Percentiles rank a stretch among this genome's conserved stretches.
phyloP scores from a whole-genome alignment of 2,888 invertebrate species.

The Drosophila eohydei region DNA sequence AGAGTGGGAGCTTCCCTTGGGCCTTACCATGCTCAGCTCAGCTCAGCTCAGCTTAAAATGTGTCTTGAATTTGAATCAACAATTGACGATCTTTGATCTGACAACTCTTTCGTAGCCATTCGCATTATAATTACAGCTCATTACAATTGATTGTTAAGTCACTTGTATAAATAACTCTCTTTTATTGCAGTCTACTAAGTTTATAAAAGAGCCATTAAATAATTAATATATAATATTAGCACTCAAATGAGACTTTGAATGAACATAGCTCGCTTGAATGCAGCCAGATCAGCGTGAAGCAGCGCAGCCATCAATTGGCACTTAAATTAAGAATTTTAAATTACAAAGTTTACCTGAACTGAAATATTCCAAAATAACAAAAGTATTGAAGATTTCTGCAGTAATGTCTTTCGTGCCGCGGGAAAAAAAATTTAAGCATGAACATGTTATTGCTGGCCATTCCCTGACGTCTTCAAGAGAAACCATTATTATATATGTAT shows the following conservation, averaged over 20 bases:
- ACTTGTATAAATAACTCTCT: neutral
- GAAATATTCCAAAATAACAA: too few species aligned
- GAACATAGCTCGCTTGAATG: neutral
- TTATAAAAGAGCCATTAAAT: neutral
- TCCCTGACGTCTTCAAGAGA: too few species aligned
- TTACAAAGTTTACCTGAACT: too few species aligned
- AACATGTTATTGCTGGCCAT: too few species aligned
- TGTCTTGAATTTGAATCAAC: constrained; percentile 23
- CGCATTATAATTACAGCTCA: neutral
- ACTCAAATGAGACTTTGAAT: neutral
- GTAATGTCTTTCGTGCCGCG: too few species aligned
- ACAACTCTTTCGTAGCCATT: too few species aligned
- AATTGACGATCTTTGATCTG: neutral
- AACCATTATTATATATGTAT: too few species aligned
- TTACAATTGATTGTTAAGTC: neutral
- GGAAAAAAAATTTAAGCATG: too few species aligned
- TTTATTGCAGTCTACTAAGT: neutral
- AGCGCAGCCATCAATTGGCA: too few species aligned
- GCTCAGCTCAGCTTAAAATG: neutral
- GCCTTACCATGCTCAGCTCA: constrained; percentile 2
- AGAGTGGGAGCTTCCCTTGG: constrained; percentile 15
- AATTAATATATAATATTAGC: neutral
- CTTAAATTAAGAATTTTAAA: too few species aligned
- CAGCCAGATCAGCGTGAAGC: neutral
- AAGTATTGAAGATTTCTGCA: too few species aligned